A percentile compares a stretch with the other conserved stretches of the same genome.
Conservation (phyloP, 2,113 vertebrate genomes). For the Sinosuthora webbiana region DNA sequence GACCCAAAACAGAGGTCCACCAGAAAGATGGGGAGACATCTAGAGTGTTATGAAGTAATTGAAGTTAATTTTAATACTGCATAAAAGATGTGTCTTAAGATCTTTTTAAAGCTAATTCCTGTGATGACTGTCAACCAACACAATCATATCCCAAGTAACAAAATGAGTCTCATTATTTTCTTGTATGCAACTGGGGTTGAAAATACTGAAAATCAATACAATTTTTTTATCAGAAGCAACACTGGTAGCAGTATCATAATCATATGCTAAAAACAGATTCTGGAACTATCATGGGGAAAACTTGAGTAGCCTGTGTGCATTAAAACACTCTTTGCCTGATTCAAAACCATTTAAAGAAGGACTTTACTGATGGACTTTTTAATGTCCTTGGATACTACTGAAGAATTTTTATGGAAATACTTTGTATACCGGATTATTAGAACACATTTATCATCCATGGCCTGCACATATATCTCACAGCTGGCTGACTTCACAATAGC, state of each 20-base stretch:
- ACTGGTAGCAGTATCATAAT: background rate
- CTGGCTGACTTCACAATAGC: conserved; percentile 38
- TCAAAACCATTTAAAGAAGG: conserved; percentile 4
- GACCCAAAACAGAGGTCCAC: background rate
- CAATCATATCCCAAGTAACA: background rate
- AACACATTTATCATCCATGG: conserved; percentile 25
- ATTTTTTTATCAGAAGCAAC: background rate
- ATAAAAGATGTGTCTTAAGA: background rate
- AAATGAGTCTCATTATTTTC: background rate
- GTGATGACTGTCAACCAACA: background rate
- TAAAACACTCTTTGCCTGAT: background rate
- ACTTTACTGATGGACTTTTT: conserved; percentile 46
- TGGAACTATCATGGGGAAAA: conserved; percentile 47
- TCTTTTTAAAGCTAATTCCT: background rate
- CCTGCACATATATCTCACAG: conserved; percentile 31
- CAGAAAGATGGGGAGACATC: background rate
- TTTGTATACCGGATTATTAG: conserved; percentile 32
- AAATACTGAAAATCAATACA: background rate
- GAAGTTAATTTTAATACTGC: background rate
- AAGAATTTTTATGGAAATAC: conserved; percentile 53
- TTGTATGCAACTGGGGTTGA: background rate
- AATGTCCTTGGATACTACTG: conserved; percentile 39
- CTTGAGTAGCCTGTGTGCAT: conserved; percentile 2
- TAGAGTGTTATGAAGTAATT: background rate
- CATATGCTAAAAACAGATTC: conserved; percentile 32